Conservation (phyloP, 92 coral and sea anemone species). For the Meandrina meandrites region DNA sequence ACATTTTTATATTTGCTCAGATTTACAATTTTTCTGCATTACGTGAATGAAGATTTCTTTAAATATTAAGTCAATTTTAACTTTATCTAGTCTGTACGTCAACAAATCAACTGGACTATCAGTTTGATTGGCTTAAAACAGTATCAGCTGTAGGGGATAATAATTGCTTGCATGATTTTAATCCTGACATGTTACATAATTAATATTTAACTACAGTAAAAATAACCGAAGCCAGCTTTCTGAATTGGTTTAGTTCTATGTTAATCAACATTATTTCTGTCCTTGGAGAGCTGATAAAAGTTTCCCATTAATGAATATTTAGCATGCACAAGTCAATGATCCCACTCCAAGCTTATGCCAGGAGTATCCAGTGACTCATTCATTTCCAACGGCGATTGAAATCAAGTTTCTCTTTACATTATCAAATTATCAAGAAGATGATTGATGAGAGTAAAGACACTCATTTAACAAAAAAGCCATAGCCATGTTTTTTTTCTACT, state of each 20-base stretch:
- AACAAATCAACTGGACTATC: constrained; percentile 13
- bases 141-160: constrained; percentile 16
- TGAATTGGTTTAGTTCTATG: background rate
- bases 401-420: background rate
- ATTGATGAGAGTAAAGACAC: too few relatives aligned
- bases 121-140: constrained; percentile 7
- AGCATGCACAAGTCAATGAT: background rate
- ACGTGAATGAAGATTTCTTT: background rate
- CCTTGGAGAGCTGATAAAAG: background rate
- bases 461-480: too few relatives aligned
- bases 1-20: background rate
- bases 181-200: background rate
- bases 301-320: background rate
- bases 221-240: background rate
- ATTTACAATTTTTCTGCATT: background rate
- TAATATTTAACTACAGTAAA: background rate
- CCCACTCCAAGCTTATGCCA: background rate
- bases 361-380: too few relatives aligned
- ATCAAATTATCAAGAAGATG: too few relatives aligned
- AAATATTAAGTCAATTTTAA: constrained; percentile 19
- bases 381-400: background rate
- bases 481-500: too few relatives aligned
- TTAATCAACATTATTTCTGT: background rate
- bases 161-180: constrained; percentile 11
- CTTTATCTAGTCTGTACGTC: background rate